These are phyloP conservation scores for Diaprepes abbreviatus DNA, from an alignment of 2,888 invertebrate species.

Conservation along the genomic window DNA sequence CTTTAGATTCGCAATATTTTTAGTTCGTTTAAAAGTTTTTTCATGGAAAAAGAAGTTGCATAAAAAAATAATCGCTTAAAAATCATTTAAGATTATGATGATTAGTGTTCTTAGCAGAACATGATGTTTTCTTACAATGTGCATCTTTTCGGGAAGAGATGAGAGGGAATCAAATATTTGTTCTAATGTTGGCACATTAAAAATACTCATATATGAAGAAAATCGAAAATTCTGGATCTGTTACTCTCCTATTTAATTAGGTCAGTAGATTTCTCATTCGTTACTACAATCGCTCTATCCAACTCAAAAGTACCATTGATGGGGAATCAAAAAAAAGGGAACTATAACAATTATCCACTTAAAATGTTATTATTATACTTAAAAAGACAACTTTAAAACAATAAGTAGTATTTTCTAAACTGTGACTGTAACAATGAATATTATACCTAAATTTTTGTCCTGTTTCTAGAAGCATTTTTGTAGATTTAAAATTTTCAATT, in stretches of 20 bases:
- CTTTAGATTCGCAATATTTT: no score
- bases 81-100: not conserved
- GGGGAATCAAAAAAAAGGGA: constrained; percentile 26
- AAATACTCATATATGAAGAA: not conserved
- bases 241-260: no score
- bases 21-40: no score
- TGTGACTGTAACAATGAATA: constrained; percentile 61
- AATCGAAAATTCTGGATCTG: no score
- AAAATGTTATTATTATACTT: not conserved
- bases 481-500: constrained; percentile 33
- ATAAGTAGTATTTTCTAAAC: constrained; percentile 62
- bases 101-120: not conserved
- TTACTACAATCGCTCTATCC: not conserved
- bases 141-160: not conserved
- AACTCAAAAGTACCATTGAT: constrained; percentile 27
- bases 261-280: no score
- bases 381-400: constrained; percentile 31
- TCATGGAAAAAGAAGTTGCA: not conserved
- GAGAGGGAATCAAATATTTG: not conserved
- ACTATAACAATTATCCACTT: not conserved
- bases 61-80: not conserved
- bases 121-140: constrained; percentile 2
- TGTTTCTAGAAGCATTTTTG: constrained; percentile 59
- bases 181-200: constrained; percentile 33
- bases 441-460: constrained; percentile 55